Conservation (phyloP, 2,888 invertebrate genomes). For the Harpagoxenus sublaevis region DNA sequence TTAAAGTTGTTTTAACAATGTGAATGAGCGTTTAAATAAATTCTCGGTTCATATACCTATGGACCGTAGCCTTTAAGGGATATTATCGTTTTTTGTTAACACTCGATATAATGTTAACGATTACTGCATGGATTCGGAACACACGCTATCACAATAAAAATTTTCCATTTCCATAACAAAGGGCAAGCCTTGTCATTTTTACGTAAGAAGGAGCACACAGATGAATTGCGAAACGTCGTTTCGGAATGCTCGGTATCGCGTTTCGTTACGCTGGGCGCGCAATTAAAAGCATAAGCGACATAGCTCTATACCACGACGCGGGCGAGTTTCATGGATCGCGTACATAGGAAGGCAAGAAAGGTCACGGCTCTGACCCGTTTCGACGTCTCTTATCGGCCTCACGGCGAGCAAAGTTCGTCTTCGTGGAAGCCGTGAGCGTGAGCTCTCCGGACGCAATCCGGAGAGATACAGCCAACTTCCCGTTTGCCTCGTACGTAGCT, state of each 20-base stretch:
- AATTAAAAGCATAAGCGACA: constrained; percentile 40
- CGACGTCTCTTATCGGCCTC: constrained; percentile 81
- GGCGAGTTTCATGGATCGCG: constrained; percentile 57
- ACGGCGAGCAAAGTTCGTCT: constrained; percentile 80
- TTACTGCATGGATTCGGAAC: neutral
- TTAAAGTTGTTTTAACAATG: too few species aligned
- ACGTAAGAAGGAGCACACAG: neutral
- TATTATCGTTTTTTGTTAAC: neutral
- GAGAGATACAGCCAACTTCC: constrained; percentile 45
- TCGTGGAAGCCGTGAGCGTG: constrained; percentile 58
- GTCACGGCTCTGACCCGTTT: constrained; percentile 85
- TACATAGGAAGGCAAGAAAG: constrained; percentile 78
- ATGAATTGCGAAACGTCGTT: constrained; percentile 6
- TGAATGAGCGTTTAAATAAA: too few species aligned
- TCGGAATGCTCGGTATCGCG: constrained; percentile 1
- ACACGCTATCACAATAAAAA: neutral
- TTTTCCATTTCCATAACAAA: neutral
- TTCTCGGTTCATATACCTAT: too few species aligned
- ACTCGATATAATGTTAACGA: neutral
- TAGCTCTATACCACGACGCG: neutral
- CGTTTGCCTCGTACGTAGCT: constrained; percentile 43
- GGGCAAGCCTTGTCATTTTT: neutral
- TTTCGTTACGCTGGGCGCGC: constrained; percentile 23
- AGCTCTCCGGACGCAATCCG: constrained; percentile 27
- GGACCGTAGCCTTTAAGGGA: too few species aligned